Percentiles rank a stretch among this genome's conserved stretches.
These are phyloP conservation scores for Sciurus niger DNA, from an alignment of 2,113 vertebrate genomes.

Conservation along the genomic window DNA sequence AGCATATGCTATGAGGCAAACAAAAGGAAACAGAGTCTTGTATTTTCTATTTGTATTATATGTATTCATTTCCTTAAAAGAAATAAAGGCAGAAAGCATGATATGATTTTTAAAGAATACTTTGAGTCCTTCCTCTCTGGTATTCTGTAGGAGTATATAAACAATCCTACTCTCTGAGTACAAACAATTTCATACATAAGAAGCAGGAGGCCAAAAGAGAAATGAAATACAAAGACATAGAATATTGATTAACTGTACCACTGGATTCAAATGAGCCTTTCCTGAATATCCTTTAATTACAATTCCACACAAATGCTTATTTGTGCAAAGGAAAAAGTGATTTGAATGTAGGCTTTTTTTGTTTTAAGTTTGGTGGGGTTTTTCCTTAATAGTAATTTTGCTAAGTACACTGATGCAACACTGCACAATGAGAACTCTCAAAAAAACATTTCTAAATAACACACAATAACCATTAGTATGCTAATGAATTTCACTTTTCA, in stretches of 20 bases:
- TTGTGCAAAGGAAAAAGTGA: background rate
- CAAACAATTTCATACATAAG: background rate
- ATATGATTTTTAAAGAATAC: background rate
- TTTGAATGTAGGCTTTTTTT: background rate
- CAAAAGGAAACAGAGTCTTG: background rate
- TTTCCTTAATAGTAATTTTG: background rate
- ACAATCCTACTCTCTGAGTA: background rate
- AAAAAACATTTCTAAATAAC: background rate
- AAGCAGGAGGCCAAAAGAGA: constrained; percentile 26
- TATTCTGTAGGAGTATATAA: background rate
- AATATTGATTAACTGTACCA: constrained; percentile 31
- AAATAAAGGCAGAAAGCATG: background rate
- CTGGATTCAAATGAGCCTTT: background rate
- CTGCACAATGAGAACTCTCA: background rate
- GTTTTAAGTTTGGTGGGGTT: background rate
- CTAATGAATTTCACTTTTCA: background rate
- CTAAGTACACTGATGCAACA: background rate
- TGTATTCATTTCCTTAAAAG: constrained; percentile 53
- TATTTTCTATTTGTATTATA: background rate
- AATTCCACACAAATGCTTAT: constrained; percentile 8
- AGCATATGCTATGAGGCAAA: constrained; percentile 48
- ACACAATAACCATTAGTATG: background rate
- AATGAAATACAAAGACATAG: constrained; percentile 23
- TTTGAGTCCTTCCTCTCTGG: background rate
- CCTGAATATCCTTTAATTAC: constrained; percentile 10